phyloP scores from a whole-genome alignment of 2,888 invertebrate genomes.

The Leucophenga maculata region DNA sequence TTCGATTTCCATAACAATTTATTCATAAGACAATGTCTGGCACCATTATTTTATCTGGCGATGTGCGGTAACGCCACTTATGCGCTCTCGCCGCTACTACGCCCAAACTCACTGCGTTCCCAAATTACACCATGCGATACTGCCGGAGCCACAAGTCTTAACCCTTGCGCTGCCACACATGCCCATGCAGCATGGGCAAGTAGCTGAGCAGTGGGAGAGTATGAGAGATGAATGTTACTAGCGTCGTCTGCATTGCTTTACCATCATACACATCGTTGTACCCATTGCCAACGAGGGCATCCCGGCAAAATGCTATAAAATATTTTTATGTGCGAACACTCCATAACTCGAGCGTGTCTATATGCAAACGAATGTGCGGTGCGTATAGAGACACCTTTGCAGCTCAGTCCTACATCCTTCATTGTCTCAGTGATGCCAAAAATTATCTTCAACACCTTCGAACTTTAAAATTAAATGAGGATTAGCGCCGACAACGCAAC shows the following conservation, averaged over 20 bases:
- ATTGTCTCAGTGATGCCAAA: conserved; percentile 53
- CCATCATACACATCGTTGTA: conserved; percentile 30
- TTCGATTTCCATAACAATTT: conserved; percentile 74
- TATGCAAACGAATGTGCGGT: conserved; percentile 31
- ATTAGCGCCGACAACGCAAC: conserved; percentile 65
- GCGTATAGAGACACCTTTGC: neutral
- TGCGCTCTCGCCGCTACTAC: conserved; percentile 38
- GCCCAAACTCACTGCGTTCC: neutral
- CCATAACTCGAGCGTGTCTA: conserved; percentile 54
- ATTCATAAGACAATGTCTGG: conserved; percentile 73
- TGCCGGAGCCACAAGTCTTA: neutral
- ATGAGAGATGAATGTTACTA: conserved; percentile 22
- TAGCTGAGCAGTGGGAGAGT: neutral
- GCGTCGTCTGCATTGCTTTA: conserved; percentile 62
- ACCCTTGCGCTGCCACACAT: conserved; percentile 18
- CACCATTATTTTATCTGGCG: conserved; percentile 72
- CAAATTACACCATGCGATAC: neutral
- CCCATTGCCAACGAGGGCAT: conserved; percentile 35
- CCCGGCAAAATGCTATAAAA: conserved; percentile 58
- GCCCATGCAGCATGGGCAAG: neutral
- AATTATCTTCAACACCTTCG: conserved; percentile 72
- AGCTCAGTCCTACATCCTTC: too few species aligned
- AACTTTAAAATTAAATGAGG: conserved; percentile 72
- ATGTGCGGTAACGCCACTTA: conserved; percentile 69
- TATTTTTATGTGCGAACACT: conserved; percentile 67